These are phyloP conservation scores for Epinotia demarniana DNA, from an alignment of 2,888 invertebrate species.

Conservation along the genomic window DNA sequence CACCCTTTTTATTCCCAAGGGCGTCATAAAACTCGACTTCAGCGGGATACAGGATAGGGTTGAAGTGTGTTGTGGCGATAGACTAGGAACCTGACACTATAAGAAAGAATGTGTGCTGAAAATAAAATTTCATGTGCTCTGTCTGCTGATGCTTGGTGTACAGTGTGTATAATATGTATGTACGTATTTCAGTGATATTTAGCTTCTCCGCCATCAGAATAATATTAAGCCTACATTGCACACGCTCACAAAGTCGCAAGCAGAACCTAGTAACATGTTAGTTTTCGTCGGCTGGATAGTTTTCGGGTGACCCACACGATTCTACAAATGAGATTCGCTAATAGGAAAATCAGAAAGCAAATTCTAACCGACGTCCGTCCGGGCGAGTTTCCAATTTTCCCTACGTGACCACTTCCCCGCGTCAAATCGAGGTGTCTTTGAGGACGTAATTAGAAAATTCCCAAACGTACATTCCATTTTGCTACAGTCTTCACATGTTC, in stretches of 20 bases:
- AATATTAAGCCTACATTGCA: not conserved
- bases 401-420: slow-evolving; percentile 82
- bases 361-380: slow-evolving; percentile 58
- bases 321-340: slow-evolving; percentile 71
- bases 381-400: slow-evolving; percentile 75
- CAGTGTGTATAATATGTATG: too few relatives aligned
- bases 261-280: not conserved
- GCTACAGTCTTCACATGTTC: slow-evolving; percentile 57
- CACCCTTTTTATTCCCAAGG: too few relatives aligned
- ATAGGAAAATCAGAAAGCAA: slow-evolving; percentile 71
- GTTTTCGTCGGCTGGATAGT: slow-evolving; percentile 13
- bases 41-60: too few relatives aligned
- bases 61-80: too few relatives aligned
- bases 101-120: too few relatives aligned
- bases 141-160: too few relatives aligned
- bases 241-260: not conserved
- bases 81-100: too few relatives aligned
- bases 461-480: slow-evolving; percentile 74
- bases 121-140: too few relatives aligned
- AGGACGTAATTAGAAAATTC: slow-evolving; percentile 85
- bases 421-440: slow-evolving; percentile 83
- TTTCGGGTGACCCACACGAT: slow-evolving; percentile 44
- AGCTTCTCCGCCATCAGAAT: too few relatives aligned
- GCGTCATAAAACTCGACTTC: too few relatives aligned
- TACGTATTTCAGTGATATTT: too few relatives aligned